Evolutionary conservation across 2,113 vertebrate species (phyloP), one percentile per base, ranked within the genome.

Genomic region (Larimichthys crocea): DNA sequence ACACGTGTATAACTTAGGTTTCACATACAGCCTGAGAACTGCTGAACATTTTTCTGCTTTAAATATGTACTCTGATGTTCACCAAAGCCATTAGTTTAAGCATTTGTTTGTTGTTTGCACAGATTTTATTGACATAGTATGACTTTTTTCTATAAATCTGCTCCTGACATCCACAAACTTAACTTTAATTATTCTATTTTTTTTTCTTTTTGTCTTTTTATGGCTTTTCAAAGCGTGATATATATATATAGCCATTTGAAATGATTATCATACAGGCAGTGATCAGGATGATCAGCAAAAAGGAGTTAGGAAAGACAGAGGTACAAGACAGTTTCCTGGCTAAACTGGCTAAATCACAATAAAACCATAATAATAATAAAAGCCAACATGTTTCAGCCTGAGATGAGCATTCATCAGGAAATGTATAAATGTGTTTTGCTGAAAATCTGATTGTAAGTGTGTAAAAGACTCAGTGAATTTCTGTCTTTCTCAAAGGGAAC

Each of bases 381-480:
- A 87, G 24, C n/a, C 24, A 59, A n/a, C 24, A 46, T 63, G 44
- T 61, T 78, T 61, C 42, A 24, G 16, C 65, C 63, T 12, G 46
- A 0, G 74, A 69, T 29, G 0, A 64, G 59, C 60, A 75, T 63
- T 86, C 71, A 80, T 59, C 61, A 29, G n/a, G 71, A 64, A 61
- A 66, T 70, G 76, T 83, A 12, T 22, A 48, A 91, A 67, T 64
- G 69, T 66, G 73, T 83, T 82, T 71, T 74, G 71, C 48, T 69
- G 64, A 62, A 77, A 85, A 66, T 67, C 35, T 63, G 60, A 66
- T 84, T 76, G 35, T 62, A 35, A 74, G 76, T 52, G 31, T 74
- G 71, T 52, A 68, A 82, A 80, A 68, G 56, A 69, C 71, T 67
- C 61, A 3, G 46, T 75, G 74, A 74, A 83, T 86, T 67, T 87